These are phyloP conservation scores for Pediacus dermestoides DNA, from an alignment of 2,888 invertebrate genomes.

Conservation along the genomic window DNA sequence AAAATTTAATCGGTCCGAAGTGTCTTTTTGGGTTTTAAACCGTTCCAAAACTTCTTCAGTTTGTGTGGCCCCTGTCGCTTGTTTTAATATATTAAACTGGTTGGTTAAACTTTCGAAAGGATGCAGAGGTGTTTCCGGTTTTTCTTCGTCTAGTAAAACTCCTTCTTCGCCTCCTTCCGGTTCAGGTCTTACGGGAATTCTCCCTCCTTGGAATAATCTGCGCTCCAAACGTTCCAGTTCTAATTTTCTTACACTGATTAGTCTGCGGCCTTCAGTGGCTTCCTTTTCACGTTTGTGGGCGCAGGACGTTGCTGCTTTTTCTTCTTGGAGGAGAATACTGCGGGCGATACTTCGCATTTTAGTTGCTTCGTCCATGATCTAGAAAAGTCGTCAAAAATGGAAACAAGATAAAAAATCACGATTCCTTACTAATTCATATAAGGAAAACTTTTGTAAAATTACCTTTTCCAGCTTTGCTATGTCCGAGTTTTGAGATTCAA, in stretches of 20 bases:
- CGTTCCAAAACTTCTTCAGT: conserved; percentile 71
- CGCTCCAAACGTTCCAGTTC: conserved; percentile 76
- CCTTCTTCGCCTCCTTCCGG: conserved; percentile 40
- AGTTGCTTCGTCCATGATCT: conserved; percentile 70
- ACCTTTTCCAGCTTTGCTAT: conserved; percentile 66
- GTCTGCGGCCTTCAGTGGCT: conserved; percentile 61
- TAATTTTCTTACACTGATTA: conserved; percentile 66
- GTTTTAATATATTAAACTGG: conserved; percentile 70
- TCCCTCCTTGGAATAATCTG: conserved; percentile 66
- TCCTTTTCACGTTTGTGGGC: conserved; percentile 65
- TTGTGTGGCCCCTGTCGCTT: conserved; percentile 62
- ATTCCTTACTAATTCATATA: too few species aligned
- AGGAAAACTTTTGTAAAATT: too few species aligned
- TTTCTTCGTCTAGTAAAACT: conserved; percentile 45
- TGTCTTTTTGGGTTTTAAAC: conserved; percentile 71
- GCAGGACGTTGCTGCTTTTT: conserved; percentile 64
- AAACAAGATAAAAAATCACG: conserved; percentile 1
- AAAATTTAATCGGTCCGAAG: conserved; percentile 65
- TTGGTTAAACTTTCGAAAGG: conserved; percentile 57
- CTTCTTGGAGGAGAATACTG: conserved; percentile 65
- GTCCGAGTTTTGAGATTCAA: conserved; percentile 67
- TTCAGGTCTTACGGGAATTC: conserved; percentile 41
- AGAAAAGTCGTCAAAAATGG: conserved; percentile 45
- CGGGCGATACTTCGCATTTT: conserved; percentile 68
- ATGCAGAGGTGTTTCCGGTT: conserved; percentile 32